These are phyloP conservation scores for Shinisaurus crocodilurus DNA, from an alignment of 2,113 vertebrate genomes.

Conservation along the genomic window DNA sequence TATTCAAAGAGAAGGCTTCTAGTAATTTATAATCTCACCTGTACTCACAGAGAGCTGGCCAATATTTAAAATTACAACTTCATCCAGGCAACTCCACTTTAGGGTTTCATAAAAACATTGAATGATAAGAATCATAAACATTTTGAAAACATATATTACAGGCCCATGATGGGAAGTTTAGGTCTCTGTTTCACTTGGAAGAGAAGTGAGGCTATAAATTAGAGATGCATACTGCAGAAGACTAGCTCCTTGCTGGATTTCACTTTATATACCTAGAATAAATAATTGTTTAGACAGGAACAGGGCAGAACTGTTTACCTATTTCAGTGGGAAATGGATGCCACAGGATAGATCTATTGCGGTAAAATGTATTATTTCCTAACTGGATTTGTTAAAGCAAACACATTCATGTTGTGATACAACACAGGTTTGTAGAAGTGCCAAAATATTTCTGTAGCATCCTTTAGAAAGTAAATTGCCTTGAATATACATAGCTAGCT, in stretches of 20 bases:
- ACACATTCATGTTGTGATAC: background rate
- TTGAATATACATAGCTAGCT: background rate
- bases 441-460: background rate
- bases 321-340: constrained; percentile 50
- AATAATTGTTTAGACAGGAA: constrained; percentile 41
- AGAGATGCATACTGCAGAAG: constrained; percentile 47
- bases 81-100: constrained; percentile 31
- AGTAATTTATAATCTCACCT: constrained; percentile 45
- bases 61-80: constrained; percentile 54
- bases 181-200: constrained; percentile 33
- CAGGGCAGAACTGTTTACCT: constrained; percentile 36
- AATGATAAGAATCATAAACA: constrained; percentile 49
- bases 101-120: constrained; percentile 50
- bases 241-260: constrained; percentile 43
- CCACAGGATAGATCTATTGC: background rate
- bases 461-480: background rate
- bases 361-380: constrained; percentile 16
- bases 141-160: constrained; percentile 59
- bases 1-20: background rate
- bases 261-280: constrained; percentile 50
- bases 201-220: constrained; percentile 61
- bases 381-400: rapidly evolving
- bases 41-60: constrained; percentile 14
- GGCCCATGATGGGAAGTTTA: constrained; percentile 34
- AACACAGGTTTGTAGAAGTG: background rate